Conservation (phyloP, 2,888 invertebrate species). For the Drosophila neonasuta region DNA sequence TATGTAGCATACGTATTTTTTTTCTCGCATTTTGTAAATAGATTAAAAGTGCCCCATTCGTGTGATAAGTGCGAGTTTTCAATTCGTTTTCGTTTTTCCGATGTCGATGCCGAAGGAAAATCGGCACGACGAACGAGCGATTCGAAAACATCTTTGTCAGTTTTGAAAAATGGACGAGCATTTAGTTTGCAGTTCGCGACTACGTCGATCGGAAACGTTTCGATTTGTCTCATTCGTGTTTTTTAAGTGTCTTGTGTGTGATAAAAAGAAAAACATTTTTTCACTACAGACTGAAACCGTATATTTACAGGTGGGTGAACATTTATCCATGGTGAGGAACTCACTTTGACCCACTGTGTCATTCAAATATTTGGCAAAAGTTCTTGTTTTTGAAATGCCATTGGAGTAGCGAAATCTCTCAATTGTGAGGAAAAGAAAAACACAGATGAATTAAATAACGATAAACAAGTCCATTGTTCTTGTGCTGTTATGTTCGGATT, state of each 20-base stretch:
- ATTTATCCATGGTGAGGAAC: slow-evolving; percentile 24
- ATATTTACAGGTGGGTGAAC: slow-evolving; percentile 70
- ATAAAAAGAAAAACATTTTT: slow-evolving; percentile 25
- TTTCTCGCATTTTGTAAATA: slow-evolving; percentile 70
- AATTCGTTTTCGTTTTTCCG: slow-evolving; percentile 37
- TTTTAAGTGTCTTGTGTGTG: neutral
- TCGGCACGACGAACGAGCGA: slow-evolving; percentile 13
- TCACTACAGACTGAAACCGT: slow-evolving; percentile 40
- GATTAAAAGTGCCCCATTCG: slow-evolving; percentile 61
- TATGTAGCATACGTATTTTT: slow-evolving; percentile 11
- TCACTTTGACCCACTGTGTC: slow-evolving; percentile 20
- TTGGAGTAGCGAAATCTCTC: slow-evolving; percentile 9
- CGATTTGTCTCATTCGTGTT: slow-evolving; percentile 21
- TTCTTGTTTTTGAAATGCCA: slow-evolving; percentile 3
- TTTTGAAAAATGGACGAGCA: slow-evolving; percentile 56
- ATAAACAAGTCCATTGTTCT: slow-evolving; percentile 53
- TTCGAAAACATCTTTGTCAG: slow-evolving; percentile 53
- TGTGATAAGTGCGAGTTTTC: slow-evolving; percentile 59
- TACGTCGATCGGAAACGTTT: slow-evolving; percentile 30
- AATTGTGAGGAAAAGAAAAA: slow-evolving; percentile 3
- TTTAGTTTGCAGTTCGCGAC: slow-evolving; percentile 55
- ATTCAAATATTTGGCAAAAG: slow-evolving; percentile 2
- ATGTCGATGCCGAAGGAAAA: slow-evolving; percentile 38
- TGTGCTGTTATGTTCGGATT: slow-evolving; percentile 48
- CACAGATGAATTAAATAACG: slow-evolving; percentile 27